phyloP scores from a whole-genome alignment of 2,113 vertebrate species.

The Aplodontia rufa region DNA sequence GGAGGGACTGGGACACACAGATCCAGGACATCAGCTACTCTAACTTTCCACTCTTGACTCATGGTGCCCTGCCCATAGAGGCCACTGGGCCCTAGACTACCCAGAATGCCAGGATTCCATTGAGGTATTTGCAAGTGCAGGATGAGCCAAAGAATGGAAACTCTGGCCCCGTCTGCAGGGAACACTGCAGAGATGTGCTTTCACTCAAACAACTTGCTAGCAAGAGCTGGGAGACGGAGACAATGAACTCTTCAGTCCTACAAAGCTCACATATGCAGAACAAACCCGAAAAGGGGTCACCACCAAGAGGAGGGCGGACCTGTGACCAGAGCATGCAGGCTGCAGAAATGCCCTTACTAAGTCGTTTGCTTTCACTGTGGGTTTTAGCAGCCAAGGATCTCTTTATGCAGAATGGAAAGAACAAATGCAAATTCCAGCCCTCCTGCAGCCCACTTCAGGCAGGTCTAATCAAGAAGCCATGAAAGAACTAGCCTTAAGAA shows the following conservation, averaged over 20 bases:
- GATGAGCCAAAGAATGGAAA: neutral
- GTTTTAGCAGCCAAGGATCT: neutral
- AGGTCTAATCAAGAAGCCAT: neutral
- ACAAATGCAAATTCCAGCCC: neutral
- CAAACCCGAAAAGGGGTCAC: neutral
- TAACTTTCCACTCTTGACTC: slow-evolving; percentile 70
- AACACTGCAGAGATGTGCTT: neutral
- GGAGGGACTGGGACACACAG: neutral
- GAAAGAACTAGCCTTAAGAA: neutral
- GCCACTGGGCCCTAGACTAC: neutral
- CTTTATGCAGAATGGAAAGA: neutral
- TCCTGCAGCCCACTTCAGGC: neutral
- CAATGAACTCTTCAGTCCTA: neutral
- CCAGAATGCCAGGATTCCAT: slow-evolving; percentile 45
- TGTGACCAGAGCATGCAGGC: neutral
- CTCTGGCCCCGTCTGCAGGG: neutral
- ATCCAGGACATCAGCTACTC: slow-evolving; percentile 21
- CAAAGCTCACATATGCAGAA: neutral
- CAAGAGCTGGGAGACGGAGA: neutral
- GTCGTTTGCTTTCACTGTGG: neutral
- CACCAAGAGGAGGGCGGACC: neutral
- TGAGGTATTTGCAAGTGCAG: neutral
- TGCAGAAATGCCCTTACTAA: neutral
- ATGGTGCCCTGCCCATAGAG: slow-evolving; percentile 47
- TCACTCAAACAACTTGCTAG: slow-evolving; percentile 20